Evolutionary conservation across 2,113 vertebrate species (phyloP), one percentile per base, ranked within the genome.

Genomic region (Amphilophus citrinellus): DNA sequence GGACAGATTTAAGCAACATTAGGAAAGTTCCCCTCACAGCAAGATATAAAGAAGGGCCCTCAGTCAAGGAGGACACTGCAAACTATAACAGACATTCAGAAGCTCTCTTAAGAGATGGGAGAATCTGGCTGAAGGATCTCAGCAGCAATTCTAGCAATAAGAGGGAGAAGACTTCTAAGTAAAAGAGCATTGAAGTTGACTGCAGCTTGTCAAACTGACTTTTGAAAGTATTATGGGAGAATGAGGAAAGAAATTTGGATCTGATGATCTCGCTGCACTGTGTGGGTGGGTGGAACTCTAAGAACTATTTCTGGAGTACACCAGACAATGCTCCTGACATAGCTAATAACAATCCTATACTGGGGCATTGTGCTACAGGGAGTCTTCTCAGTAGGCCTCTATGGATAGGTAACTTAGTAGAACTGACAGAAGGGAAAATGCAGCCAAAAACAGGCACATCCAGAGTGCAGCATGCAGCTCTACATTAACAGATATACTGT

Each of bases 1-100:
- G 59, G 47, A 79, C 63, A 30, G 82, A 94, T 91, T 24, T 1
- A 20, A n/a, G 58, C 27, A 20, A 37, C 9, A 4, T 83, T 22
- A 68, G 17, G 30, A n/a, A 11, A 27, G 8, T 35, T 7, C 24
- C 24, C 32, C 15, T 65, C 7, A 59, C 15, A 57, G 14, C 18
- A 20, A 73, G 68, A 32, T 47, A 56, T 56, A 73, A 56, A 73
- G 47, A 73, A n/a, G 47, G 27, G 10, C 68, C 18, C 4, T 73
- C 53, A 27, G 32, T n/a, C 44, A 73, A 53, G 27, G 50, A 73
- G 50, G 44, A 73, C 22, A 42, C 37, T 20, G 10, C 44, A 56
- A 14, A 53, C 24, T 53, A 27, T 27, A 56, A 32, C 6, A 56
- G 18, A 73, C 27, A 56, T 73, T 56, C 27, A 56, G 1, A 53